Conservation (phyloP, 2,113 vertebrate genomes). For the Bostrychus sinensis region DNA sequence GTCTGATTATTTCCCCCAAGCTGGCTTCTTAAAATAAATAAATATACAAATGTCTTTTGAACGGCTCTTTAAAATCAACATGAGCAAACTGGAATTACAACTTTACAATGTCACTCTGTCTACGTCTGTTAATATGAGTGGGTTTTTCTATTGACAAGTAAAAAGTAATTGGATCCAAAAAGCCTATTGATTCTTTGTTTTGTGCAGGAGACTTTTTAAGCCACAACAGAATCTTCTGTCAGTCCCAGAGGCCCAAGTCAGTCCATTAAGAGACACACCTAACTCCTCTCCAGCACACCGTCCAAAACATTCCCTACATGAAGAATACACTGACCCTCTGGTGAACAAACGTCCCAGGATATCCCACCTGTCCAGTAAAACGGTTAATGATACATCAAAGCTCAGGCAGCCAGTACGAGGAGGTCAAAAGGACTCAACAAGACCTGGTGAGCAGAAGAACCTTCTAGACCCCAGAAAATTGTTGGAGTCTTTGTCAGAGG, state of each 20-base stretch:
- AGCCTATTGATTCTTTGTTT: neutral
- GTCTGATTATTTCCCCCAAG: too few relatives aligned
- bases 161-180: neutral
- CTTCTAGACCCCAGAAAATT: conserved; percentile 74
- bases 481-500: conserved; percentile 81
- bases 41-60: too few relatives aligned
- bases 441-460: conserved; percentile 32
- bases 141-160: too few relatives aligned
- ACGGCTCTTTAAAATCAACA: too few relatives aligned
- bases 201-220: conserved; percentile 85
- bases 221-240: conserved; percentile 75
- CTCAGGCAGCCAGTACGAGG: conserved; percentile 57
- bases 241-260: conserved; percentile 80
- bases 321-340: conserved; percentile 87
- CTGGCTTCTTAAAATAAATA: too few relatives aligned
- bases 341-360: conserved; percentile 87
- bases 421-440: neutral
- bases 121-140: too few relatives aligned
- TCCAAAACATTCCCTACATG: conserved; percentile 51
- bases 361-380: conserved; percentile 82
- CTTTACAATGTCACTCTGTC: too few relatives aligned
- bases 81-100: too few relatives aligned
- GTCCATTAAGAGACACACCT: conserved; percentile 82
- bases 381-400: conserved; percentile 68
- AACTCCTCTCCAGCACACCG: conserved; percentile 84